These are phyloP conservation scores for Armadillidium nasatum DNA, from an alignment of 1,140 invertebrate species.

Conservation along the genomic window DNA sequence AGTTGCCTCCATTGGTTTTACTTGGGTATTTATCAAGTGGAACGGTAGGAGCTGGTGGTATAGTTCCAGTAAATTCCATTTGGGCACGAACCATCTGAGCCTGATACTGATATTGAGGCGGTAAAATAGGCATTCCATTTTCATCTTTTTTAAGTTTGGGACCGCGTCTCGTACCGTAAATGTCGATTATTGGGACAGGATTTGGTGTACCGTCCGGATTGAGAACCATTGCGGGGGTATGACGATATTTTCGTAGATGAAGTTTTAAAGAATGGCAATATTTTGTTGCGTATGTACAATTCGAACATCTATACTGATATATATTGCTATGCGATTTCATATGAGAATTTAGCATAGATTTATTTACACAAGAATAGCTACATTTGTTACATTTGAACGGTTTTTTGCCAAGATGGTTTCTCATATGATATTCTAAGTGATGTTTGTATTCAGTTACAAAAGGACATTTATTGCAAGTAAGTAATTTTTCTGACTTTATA, in stretches of 20 bases:
- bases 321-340: constrained; percentile 95
- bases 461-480: constrained; percentile 85
- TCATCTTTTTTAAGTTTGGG: constrained; percentile 60
- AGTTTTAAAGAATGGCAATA: constrained; percentile 96
- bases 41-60: constrained; percentile 49
- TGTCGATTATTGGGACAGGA: constrained; percentile 78
- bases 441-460: constrained; percentile 99
- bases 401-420: constrained; percentile 92
- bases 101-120: constrained; percentile 52
- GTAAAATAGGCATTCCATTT: constrained; percentile 44
- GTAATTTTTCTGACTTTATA: constrained; percentile 86
- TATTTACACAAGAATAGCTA: constrained; percentile 92
- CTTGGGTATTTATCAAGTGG: constrained; percentile 41
- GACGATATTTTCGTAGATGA: constrained; percentile 86
- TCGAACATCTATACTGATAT: constrained; percentile 90
- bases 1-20: neutral
- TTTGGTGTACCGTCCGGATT: constrained; percentile 83
- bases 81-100: constrained; percentile 48
- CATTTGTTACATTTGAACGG: constrained; percentile 94
- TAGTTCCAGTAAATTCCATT: constrained; percentile 49
- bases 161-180: constrained; percentile 80
- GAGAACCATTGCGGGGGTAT: constrained; percentile 77
- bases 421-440: constrained; percentile 93
- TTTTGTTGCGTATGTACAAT: constrained; percentile 96
- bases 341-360: constrained; percentile 98